Base-by-base conservation (phyloP, 2,888 invertebrate genomes). In the Lithophane socia region DNA sequence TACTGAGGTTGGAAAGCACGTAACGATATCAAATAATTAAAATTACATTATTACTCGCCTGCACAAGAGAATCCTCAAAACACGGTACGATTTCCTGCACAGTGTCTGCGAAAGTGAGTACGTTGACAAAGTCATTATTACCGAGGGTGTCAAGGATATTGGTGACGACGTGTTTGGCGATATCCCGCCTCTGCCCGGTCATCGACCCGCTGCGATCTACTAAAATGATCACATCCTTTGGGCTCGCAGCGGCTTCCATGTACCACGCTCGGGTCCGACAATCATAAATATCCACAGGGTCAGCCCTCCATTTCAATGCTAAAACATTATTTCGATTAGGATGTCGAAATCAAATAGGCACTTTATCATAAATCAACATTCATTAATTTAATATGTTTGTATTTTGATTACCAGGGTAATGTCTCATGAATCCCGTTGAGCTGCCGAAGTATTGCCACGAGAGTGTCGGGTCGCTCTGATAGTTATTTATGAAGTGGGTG, bases 361-460 rank as follows among this genome's bases (percentile, higher is more conserved):
- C 21, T 75, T 60, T 49, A 60, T 44, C 52, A 42, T 56, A 65
- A 52, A 70, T 52, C 18, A 69, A 72, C 24, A 67, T 74, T 47
- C 3, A 13, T 16, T 52, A 54, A n/a, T 47, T 60, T 10, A 13
- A 63, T 2, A 49, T 37, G 63, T 63, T 60, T 63, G 12, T 47
- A n/a, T 80, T 69, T 49, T 2, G 13, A 72, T 78, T 96, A 98
- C 98, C 98, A 89, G 99, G 99, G 96, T 98, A 99, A 93, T 99
- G 99, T 89, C 99, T 97, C 98, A 99, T 99, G 94, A 99, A 99
- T 61, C 99, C 99, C 29, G 99, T 98, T 56, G 99, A 98, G 94
- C 99, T 99, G 84, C 99, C 99, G 94, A 99, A 99, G 94, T 99
- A 99, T 96, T 99, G 99, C 99, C 99, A 99, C 8, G 99, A 98